Conservation (phyloP, 2,888 invertebrate species). For the Aporophyla lueneburgensis region DNA sequence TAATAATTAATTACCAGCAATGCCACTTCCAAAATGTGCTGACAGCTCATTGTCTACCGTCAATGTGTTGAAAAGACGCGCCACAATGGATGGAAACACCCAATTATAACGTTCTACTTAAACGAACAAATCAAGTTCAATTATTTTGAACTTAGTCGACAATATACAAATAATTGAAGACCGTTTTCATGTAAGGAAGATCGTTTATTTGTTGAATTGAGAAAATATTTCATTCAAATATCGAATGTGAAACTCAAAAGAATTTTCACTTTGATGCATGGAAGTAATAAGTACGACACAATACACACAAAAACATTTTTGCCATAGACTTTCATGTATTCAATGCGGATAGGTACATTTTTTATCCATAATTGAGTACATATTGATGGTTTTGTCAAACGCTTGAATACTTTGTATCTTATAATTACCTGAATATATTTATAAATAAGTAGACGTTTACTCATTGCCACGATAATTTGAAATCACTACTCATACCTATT, state of each 20-base stretch:
- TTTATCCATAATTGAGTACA: not conserved
- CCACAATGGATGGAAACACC: conserved; percentile 59
- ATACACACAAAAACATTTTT: not conserved
- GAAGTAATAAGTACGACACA: conserved; percentile 3
- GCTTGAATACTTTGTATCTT: not conserved
- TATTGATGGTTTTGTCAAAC: not conserved
- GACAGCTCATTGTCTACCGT: conserved; percentile 59
- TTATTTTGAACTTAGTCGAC: conserved; percentile 52
- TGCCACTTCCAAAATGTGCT: conserved; percentile 54
- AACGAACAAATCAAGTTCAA: conserved; percentile 58
- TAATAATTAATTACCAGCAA: conserved; percentile 60
- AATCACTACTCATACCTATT: not conserved
- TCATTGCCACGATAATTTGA: not conserved
- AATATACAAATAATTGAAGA: conserved; percentile 33
- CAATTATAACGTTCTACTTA: conserved; percentile 67
- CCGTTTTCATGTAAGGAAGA: not conserved
- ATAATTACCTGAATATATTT: not conserved
- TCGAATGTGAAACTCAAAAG: not conserved
- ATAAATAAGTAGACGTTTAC: not conserved
- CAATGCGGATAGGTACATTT: not conserved
- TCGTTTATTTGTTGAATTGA: conserved; percentile 15
- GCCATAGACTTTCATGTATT: not conserved
- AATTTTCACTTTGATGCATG: not conserved
- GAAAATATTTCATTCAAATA: not conserved
- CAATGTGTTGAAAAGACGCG: conserved; percentile 62